Conservation (phyloP, 92 coral and sea anemone species). For the Zoanthus sociatus region DNA sequence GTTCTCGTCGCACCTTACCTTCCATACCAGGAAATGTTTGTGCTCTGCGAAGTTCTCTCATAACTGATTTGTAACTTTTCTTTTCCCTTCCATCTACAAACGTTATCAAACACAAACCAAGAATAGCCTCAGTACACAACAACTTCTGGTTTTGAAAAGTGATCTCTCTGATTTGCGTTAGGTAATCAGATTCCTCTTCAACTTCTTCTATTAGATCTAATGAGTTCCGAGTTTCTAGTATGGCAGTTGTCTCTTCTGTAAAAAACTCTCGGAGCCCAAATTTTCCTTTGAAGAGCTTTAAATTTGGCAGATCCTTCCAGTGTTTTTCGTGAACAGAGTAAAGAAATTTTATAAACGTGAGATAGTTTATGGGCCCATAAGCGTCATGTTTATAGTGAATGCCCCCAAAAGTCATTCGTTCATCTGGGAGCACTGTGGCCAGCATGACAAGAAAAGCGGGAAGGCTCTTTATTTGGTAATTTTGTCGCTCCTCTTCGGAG, state of each 20-base stretch:
- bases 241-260: constrained; percentile 68
- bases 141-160: constrained; percentile 74
- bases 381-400: constrained; percentile 74
- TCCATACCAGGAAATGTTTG: constrained; percentile 53
- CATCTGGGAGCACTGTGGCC: constrained; percentile 66
- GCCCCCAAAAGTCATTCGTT: constrained; percentile 69
- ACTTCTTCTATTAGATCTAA: neutral
- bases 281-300: constrained; percentile 75
- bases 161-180: constrained; percentile 64
- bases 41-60: constrained; percentile 58
- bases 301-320: constrained; percentile 81
- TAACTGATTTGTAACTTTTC: constrained; percentile 39
- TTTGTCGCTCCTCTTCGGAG: constrained; percentile 56
- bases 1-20: constrained; percentile 56
- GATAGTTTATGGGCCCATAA: constrained; percentile 83
- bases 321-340: constrained; percentile 91
- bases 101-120: constrained; percentile 84
- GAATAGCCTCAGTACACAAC: constrained; percentile 68
- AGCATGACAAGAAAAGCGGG: constrained; percentile 82
- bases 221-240: constrained; percentile 51
- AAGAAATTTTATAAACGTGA: constrained; percentile 80
- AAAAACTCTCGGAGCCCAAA: constrained; percentile 74
- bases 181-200: neutral
- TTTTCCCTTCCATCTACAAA: constrained; percentile 74
- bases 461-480: constrained; percentile 62